Evolutionary conservation across 2,797 vertebrate genomes (phyloP).

Genomic region (Scleropages formosus): DNA sequence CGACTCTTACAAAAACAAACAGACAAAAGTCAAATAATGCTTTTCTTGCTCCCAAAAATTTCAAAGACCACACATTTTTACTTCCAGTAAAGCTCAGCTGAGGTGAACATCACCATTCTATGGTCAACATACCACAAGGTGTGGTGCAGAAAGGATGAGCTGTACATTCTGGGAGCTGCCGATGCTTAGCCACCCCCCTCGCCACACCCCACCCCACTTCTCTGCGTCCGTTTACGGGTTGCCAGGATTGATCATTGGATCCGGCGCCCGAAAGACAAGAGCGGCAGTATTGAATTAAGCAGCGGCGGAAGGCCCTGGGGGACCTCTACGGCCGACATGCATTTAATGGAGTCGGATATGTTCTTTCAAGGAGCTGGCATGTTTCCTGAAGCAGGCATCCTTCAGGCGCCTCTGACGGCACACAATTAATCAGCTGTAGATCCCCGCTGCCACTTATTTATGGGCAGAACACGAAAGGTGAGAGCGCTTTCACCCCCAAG

Average conservation of each 20-base stretch:
- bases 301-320: slow-evolving; percentile 8
- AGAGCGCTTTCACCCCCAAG: not conserved
- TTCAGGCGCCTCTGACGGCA: not conserved
- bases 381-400: slow-evolving; percentile 16
- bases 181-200: not conserved
- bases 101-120: no score
- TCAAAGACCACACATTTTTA: no score
- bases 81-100: no score
- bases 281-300: slow-evolving; percentile 27
- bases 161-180: not conserved
- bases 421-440: slow-evolving; percentile 23
- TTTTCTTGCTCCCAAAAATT: no score
- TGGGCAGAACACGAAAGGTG: not conserved
- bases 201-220: not conserved
- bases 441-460: not conserved
- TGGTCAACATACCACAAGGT: no score
- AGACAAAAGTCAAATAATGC: no score
- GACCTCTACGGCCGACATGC: not conserved
- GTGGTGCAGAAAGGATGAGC: no score
- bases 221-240: slow-evolving; percentile 3
- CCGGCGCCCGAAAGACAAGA: slow-evolving; percentile 7
- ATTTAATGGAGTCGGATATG: slow-evolving; percentile 33
- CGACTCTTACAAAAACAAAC: no score
- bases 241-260: slow-evolving; percentile 32
- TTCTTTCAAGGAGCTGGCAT: slow-evolving; percentile 28